phyloP scores from a whole-genome alignment of 2,888 invertebrate species.

The Drosophila fulvimacula region DNA sequence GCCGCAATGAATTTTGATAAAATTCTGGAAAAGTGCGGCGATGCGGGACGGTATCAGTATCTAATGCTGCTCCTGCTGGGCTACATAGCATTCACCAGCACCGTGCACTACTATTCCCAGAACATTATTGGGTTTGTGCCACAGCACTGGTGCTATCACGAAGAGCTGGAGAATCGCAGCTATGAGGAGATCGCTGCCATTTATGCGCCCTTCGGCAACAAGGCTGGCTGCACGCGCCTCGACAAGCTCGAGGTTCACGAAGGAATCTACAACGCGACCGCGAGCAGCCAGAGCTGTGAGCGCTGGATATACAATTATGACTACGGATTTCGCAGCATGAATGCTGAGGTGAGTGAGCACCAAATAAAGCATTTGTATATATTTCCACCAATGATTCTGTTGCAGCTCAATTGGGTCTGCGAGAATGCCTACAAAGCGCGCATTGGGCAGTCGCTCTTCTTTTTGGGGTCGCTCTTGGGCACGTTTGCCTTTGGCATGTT shows the following conservation, averaged over 20 bases:
- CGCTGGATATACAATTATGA: conserved; percentile 87
- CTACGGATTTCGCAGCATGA: conserved; percentile 86
- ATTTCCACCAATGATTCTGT: not conserved
- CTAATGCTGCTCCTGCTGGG: conserved; percentile 86
- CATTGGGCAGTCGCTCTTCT: conserved; percentile 87
- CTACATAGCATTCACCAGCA: conserved; percentile 85
- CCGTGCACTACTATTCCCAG: conserved; percentile 87
- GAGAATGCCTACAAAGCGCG: conserved; percentile 86
- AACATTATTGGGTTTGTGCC: conserved; percentile 86
- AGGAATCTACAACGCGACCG: conserved; percentile 56
- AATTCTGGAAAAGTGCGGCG: conserved; percentile 86
- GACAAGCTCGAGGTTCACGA: conserved; percentile 51
- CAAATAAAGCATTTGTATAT: too few species aligned
- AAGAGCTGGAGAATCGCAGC: conserved; percentile 67
- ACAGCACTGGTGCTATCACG: conserved; percentile 83
- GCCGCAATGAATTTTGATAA: conserved; percentile 84
- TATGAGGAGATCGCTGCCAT: conserved; percentile 74
- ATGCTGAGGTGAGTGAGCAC: conserved; percentile 86
- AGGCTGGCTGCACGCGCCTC: conserved; percentile 77
- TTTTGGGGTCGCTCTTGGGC: conserved; percentile 87
- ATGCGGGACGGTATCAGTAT: conserved; percentile 86
- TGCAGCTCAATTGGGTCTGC: conserved; percentile 80
- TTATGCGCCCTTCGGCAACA: conserved; percentile 71
- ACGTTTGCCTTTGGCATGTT: conserved; percentile 86
- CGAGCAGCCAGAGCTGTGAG: conserved; percentile 80